Evolutionary conservation across 1,140 invertebrate genomes (phyloP), one percentile per base, ranked within the genome.

Genomic region (Papilio glaucus): DNA sequence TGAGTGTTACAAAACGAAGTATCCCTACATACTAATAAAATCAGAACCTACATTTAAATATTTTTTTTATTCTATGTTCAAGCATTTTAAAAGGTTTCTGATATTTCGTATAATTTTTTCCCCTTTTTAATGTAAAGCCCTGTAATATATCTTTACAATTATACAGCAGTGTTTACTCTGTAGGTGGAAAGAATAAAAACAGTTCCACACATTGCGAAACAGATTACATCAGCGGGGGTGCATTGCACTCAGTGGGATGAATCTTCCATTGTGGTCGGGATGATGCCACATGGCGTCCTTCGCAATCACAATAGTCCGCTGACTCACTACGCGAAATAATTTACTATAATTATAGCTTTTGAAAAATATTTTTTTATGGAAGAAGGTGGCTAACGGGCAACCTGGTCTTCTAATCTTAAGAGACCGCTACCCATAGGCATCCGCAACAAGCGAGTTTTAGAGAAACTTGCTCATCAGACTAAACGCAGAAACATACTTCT

Each of bases 161-260:
- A 53, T 57, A 57, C 3, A 18, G 45, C 9, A 7, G 10, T 7
- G 9, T 24, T 33, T 24, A 41, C 10, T 4, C 18, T 26, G n/a
- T 26, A 21, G 18, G 18, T 57, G 49, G 18, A 57, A 57, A 57
- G 10, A 57, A 26, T 57, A 24, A 57, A 57, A 57, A 57, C 21
- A 24, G 15, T 26, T 57, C 18, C 49, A 26, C 49, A 57, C 49
- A 57, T 57, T 57, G 24, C 49, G 49, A 57, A 8, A 13, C 33
- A 38, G 62, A 65, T 65, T 65, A 39, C 62, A 65, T 65, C 62
- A 65, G 33, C 26, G 62, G 3, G 45, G 45, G 45, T 53, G 29
- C 29, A 37, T 18, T 38, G 62, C 62, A 65, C 62, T 65, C 62
- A 65, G 29, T 65, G 62, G 33, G 62, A 65, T 65, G 33, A 65